These are phyloP conservation scores for Passerina amoena DNA, from an alignment of 2,113 vertebrate species.

Conservation along the genomic window DNA sequence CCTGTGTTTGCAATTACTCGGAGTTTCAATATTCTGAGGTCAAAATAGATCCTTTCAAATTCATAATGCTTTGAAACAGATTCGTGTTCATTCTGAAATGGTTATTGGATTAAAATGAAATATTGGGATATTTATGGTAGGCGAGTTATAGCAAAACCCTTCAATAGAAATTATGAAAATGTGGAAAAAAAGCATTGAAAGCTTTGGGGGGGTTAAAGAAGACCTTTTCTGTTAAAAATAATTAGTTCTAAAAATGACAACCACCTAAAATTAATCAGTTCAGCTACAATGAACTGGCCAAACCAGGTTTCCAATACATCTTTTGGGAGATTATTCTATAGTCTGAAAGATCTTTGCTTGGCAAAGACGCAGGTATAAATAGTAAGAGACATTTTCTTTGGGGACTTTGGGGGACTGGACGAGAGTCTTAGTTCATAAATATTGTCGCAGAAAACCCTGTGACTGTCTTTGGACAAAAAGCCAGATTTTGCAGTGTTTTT, in stretches of 20 bases:
- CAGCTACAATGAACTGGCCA: not conserved
- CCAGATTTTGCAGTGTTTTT: not conserved
- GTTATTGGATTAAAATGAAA: constrained; percentile 47
- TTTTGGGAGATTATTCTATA: not conserved
- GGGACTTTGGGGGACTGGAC: not conserved
- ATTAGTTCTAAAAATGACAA: constrained; percentile 9
- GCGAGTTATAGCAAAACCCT: not conserved
- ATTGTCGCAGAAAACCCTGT: not conserved
- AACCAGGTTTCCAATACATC: not conserved
- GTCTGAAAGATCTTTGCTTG: not conserved
- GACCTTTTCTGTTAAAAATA: not conserved
- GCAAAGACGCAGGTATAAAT: not conserved
- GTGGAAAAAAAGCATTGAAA: not conserved
- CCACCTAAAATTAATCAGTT: not conserved
- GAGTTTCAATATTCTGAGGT: constrained; percentile 57
- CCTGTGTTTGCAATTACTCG: constrained; percentile 68
- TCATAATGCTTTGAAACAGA: constrained; percentile 21
- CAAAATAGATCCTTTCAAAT: constrained; percentile 56
- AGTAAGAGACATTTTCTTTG: not conserved
- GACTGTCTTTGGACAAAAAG: not conserved
- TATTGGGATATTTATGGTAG: constrained; percentile 1
- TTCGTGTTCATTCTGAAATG: not conserved
- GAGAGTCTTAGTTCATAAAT: constrained; percentile 4
- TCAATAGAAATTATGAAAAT: not conserved
- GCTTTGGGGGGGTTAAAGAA: not conserved